These are phyloP conservation scores for Plestiodon gilberti DNA, from an alignment of 2,113 vertebrate species.

Conservation along the genomic window DNA sequence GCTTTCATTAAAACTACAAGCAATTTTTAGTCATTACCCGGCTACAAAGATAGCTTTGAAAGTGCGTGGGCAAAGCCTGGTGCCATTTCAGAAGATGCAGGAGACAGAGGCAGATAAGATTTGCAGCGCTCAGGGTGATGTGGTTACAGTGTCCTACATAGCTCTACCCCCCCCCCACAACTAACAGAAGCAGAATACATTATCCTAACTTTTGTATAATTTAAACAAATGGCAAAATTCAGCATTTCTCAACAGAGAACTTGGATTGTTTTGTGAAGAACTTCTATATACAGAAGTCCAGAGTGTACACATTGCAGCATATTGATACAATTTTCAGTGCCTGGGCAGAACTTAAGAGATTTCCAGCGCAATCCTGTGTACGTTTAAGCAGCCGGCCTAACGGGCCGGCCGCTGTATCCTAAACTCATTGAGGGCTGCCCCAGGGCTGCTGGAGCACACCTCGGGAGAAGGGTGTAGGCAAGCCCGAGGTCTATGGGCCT, in stretches of 20 bases:
- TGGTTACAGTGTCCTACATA: background rate
- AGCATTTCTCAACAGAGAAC: background rate
- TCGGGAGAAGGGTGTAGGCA: too few relatives aligned
- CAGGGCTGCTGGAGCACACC: too few relatives aligned
- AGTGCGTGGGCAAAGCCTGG: background rate
- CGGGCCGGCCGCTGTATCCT: too few relatives aligned
- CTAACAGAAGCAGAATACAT: background rate
- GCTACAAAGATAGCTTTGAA: background rate
- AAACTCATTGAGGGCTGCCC: too few relatives aligned
- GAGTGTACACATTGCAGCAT: background rate
- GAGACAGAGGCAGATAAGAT: background rate
- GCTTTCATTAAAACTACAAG: background rate
- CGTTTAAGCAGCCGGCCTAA: too few relatives aligned
- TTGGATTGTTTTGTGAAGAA: background rate
- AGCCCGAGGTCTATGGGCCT: too few relatives aligned
- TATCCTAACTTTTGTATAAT: background rate
- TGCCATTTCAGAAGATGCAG: background rate
- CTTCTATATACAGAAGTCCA: background rate
- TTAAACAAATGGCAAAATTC: background rate
- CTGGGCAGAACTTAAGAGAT: too few relatives aligned
- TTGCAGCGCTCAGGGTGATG: background rate
- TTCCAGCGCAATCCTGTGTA: too few relatives aligned
- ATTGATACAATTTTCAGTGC: background rate
- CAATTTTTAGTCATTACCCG: background rate
- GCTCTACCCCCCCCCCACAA: background rate